Conservation (phyloP, 2,113 vertebrate species). For the Coptodon rendalli region DNA sequence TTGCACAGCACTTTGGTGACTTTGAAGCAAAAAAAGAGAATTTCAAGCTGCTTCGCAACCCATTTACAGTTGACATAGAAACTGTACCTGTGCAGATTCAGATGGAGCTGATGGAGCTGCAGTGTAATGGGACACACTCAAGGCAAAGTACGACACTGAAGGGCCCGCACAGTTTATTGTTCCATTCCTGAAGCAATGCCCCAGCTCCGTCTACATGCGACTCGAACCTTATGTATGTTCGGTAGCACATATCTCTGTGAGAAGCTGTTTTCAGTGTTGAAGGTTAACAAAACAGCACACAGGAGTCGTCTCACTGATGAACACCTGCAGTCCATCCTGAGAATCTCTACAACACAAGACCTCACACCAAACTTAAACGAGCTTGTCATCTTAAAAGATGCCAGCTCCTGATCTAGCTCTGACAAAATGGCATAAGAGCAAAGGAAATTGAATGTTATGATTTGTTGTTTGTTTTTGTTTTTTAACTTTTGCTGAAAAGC, state of each 20-base stretch:
- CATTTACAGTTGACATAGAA: neutral
- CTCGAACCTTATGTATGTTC: neutral
- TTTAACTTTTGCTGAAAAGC: neutral
- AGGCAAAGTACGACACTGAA: neutral
- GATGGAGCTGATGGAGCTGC: neutral
- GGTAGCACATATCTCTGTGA: neutral
- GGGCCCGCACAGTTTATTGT: neutral
- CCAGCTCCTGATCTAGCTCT: neutral
- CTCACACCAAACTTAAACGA: neutral
- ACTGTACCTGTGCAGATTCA: neutral
- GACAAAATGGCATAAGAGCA: neutral
- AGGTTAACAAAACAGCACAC: neutral
- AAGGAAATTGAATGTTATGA: neutral
- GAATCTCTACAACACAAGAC: neutral
- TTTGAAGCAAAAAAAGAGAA: neutral
- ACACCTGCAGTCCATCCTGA: neutral
- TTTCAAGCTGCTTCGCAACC: accelerated
- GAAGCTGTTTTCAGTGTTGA: neutral
- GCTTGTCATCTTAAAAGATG: neutral
- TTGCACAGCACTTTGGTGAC: accelerated
- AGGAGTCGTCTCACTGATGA: neutral
- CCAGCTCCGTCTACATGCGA: neutral
- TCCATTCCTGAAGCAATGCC: neutral
- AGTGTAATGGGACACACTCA: neutral
- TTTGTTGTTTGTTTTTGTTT: accelerated